Evolutionary conservation across 2,888 invertebrate species (phyloP), one percentile per base, ranked within the genome.

Genomic region (Noctua comes): DNA sequence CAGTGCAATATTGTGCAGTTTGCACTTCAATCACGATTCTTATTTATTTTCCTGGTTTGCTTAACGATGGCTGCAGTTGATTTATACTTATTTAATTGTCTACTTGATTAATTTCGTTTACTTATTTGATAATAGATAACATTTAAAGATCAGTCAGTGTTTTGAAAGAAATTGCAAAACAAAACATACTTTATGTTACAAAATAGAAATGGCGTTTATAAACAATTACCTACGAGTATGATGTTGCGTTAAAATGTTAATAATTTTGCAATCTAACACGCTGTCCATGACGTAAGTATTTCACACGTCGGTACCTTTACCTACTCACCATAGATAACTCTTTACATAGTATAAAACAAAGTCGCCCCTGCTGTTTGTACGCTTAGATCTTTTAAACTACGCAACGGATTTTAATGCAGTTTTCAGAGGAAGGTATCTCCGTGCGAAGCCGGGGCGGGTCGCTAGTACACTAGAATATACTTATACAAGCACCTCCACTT

Each of bases 221-320:
- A 68, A n/a, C 31, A 71, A 82, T 77, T 77, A 48, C 6, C 13
- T 43, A 27, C n/a, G 11, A 16, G 64, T 69, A 31, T 16, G 65
- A 36, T 27, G 54, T 82, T 82, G 78, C 62, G 43, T 68, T 68
- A 21, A 77, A 72, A 82, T 82, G 31, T 43, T 82, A 77, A 69
- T 77, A 77, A 70, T 70, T 80, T 57, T 54, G 68, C 59, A 31
- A 31, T 31, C 31, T 31, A 31, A 31, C 31, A 31, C 31, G 65
- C 8, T 36, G n/a, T 46, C 5, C 18, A 10, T 72, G 31, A 48
- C 16, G 40, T 57, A 71, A 51, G 18, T 27, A 5, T 43, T 54
- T 51, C 16, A 27, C 16, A n/a, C 1, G 8, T 31, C 10, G 5
- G 6, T 54, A 16, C 6, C 6, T 43, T 16, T 66, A 16, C 21